These are phyloP conservation scores for Sycobia sp. DNA, from an alignment of 1,140 invertebrate genomes.

Conservation along the genomic window DNA sequence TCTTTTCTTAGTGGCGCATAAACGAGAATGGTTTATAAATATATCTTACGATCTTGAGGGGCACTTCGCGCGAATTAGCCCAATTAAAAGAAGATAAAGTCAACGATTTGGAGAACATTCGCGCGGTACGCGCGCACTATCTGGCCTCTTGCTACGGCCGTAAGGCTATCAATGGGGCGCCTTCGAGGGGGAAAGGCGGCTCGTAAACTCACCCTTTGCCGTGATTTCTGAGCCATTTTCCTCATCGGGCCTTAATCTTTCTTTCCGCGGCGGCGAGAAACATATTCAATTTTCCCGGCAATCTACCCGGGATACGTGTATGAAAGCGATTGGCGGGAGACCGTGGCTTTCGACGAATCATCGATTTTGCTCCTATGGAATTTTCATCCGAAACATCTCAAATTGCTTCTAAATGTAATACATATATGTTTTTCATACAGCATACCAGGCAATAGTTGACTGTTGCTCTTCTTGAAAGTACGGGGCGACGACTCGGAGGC, in stretches of 20 bases:
- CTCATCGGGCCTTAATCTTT: slow-evolving; percentile 32
- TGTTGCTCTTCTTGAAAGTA: too few relatives aligned
- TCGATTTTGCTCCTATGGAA: too few relatives aligned
- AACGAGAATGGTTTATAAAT: slow-evolving; percentile 9
- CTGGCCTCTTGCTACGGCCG: slow-evolving; percentile 17
- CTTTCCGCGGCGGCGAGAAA: slow-evolving; percentile 8
- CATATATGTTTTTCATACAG: too few relatives aligned
- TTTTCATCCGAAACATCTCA: too few relatives aligned
- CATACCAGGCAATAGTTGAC: too few relatives aligned
- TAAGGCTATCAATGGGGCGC: slow-evolving; percentile 29
- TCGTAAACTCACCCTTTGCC: slow-evolving; percentile 31
- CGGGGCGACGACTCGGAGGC: too few relatives aligned
- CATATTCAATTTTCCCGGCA: slow-evolving; percentile 25
- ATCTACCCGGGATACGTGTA: slow-evolving; percentile 8
- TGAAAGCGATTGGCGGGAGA: slow-evolving; percentile 6
- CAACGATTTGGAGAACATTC: slow-evolving; percentile 23
- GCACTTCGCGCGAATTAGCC: slow-evolving; percentile 22
- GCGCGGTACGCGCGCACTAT: slow-evolving; percentile 2
- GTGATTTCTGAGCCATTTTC: slow-evolving; percentile 12
- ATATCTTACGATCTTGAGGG: too few relatives aligned
- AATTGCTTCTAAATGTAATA: too few relatives aligned
- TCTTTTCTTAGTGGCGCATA: not conserved
- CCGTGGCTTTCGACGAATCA: not conserved
- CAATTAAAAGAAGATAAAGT: slow-evolving; percentile 32
- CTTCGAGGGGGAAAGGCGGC: not conserved